Evolutionary conservation across 2,888 invertebrate genomes (phyloP).

Genomic region (Ennomos erosarius): DNA sequence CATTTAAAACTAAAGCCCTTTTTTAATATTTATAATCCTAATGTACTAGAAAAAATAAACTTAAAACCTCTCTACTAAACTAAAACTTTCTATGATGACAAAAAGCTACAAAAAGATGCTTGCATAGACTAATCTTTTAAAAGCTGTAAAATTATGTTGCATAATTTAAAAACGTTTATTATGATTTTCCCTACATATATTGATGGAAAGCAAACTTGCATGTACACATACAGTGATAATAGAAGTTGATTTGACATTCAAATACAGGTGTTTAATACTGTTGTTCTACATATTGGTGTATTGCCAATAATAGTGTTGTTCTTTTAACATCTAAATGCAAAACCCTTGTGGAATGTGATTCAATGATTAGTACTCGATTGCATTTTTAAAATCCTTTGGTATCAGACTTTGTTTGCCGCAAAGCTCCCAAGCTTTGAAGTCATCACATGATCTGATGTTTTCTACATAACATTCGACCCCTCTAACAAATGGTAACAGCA

Average conservation of each 20-base stretch:
- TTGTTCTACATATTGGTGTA: conserved; percentile 13
- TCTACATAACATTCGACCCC: conserved; percentile 78
- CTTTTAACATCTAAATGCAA: conserved; percentile 18
- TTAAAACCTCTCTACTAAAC: conserved; percentile 9
- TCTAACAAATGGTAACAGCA: conserved; percentile 74
- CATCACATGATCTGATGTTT: conserved; percentile 72
- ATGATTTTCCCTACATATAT: background rate
- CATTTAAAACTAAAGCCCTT: conserved; percentile 32
- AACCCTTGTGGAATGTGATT: conserved; percentile 57
- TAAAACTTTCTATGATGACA: conserved; percentile 36
- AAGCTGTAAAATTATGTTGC: conserved; percentile 31
- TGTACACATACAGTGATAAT: conserved; percentile 13
- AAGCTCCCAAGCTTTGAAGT: conserved; percentile 79
- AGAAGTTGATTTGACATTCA: conserved; percentile 7
- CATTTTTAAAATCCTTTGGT: conserved; percentile 78
- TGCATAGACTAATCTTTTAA: conserved; percentile 47
- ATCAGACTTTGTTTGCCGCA: conserved; percentile 73
- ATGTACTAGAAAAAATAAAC: conserved; percentile 53
- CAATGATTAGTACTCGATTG: conserved; percentile 72
- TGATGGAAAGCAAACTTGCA: conserved; percentile 20
- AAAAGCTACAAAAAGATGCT: conserved; percentile 44
- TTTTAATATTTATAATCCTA: conserved; percentile 36
- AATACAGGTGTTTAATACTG: conserved; percentile 27
- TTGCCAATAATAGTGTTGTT: conserved; percentile 9
- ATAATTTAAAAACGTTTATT: background rate